Base-by-base conservation (phyloP, 2,888 invertebrate species). In the Rhagophthalmus giganteus region DNA sequence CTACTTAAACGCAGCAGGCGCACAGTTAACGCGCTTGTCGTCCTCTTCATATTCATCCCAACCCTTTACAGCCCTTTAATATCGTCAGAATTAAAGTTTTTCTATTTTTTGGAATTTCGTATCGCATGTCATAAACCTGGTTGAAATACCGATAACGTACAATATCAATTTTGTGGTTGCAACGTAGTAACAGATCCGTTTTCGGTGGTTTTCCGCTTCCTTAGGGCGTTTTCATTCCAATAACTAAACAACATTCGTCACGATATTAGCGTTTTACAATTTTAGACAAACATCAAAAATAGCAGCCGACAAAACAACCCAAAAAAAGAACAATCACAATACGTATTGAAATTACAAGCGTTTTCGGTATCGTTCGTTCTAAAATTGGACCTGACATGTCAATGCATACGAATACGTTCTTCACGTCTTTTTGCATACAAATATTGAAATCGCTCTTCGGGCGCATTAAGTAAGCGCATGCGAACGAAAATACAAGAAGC, bases 201-300 rank as follows among this genome's bases (percentile, higher is more conserved):
- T 67, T 66, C 65, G 60, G 69, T 54, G 70, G 70, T 71, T 71
- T 71, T 64, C 69, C 69, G 67, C 61, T 69, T 69, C 68, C 68
- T 63, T 47, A 38, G 57, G 57, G 39, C 55, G 51, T 60, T 64
- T 59, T 61, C 61, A 54, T 65, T 59, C 59, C 61, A 60, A 62
- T 62, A 60, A 64, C 31, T 7, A 37, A 14, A 31, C 16, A 13
- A 30, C n/a, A 35, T 37, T 26, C n/a, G 46, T 38, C 24, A 38
- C 24, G 38, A 30, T 35, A 45, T 34, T 10, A 27, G 28, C 11
- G 24, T 24, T 37, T 24, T n/a, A 20, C 20, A n/a, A 20, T 9
- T 11, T 16, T n/a, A 15, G 15, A 32, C 12, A 13, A 13, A 32
- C 13, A 8, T 20, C 20, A 20, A 20, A 20, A 20, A 20, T 20